phyloP scores from a whole-genome alignment of 2,113 vertebrate species.

The Prunella himalayana region DNA sequence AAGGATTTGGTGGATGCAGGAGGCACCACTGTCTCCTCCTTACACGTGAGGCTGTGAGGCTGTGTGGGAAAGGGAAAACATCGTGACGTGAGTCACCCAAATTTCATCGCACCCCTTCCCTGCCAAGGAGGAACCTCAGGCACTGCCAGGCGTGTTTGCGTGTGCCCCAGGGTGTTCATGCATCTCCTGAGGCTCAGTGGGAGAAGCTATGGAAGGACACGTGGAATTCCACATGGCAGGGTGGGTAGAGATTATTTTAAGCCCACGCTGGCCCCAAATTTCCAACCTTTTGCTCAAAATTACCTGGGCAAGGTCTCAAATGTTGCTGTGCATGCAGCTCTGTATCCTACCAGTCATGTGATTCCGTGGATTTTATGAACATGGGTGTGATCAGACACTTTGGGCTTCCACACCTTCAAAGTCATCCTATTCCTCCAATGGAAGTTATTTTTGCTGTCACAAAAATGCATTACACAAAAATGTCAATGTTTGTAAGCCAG shows the following conservation, averaged over 20 bases:
- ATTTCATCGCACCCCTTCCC: background rate
- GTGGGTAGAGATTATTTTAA: background rate
- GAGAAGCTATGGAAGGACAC: background rate
- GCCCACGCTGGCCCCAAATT: background rate
- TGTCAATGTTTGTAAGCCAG: background rate
- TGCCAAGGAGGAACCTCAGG: background rate
- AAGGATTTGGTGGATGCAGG: background rate
- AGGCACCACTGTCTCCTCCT: background rate
- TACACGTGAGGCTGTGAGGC: background rate
- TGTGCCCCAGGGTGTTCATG: rapidly evolving
- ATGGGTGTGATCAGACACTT: background rate
- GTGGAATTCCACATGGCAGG: rapidly evolving
- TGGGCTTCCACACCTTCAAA: constrained; percentile 9
- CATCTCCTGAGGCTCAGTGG: background rate
- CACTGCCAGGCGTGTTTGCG: background rate
- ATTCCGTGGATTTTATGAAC: background rate
- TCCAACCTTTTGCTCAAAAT: background rate
- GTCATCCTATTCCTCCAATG: background rate
- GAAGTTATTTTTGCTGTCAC: background rate
- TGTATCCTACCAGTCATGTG: background rate
- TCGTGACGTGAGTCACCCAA: background rate
- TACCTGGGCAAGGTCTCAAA: background rate
- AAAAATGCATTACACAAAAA: background rate
- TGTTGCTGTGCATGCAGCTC: rapidly evolving
- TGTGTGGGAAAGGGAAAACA: background rate